Conservation (phyloP, 2,888 invertebrate species). For the Drosophila meridiana region DNA sequence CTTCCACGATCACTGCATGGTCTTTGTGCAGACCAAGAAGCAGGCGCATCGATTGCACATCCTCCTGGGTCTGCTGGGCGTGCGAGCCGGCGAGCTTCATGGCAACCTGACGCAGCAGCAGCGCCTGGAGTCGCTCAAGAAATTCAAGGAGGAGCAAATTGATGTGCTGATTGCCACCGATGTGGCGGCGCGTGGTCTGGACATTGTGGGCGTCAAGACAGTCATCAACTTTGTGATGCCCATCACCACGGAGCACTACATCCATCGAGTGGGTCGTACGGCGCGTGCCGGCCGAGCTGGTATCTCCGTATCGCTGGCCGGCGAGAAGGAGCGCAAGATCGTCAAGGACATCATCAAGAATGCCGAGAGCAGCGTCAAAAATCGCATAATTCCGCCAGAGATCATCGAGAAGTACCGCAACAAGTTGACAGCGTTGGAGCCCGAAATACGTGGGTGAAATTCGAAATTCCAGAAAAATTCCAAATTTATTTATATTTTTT, state of each 20-base stretch:
- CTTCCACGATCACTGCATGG: conserved; percentile 95
- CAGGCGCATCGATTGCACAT: conserved; percentile 98
- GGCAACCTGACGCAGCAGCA: conserved; percentile 98
- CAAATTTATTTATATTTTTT: not conserved
- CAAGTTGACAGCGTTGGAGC: conserved; percentile 90
- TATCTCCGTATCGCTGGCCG: conserved; percentile 96
- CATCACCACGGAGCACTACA: conserved; percentile 96
- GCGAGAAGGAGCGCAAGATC: conserved; percentile 95
- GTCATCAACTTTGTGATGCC: conserved; percentile 99
- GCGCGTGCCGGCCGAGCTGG: conserved; percentile 97
- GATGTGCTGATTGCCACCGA: conserved; percentile 97
- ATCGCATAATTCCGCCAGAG: conserved; percentile 93
- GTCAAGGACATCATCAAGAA: conserved; percentile 96
- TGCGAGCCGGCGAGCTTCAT: conserved; percentile 95
- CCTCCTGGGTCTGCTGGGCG: conserved; percentile 94
- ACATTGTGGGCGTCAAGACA: conserved; percentile 98
- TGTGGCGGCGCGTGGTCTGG: conserved; percentile 95
- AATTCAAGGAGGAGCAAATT: conserved; percentile 93
- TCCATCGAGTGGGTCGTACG: conserved; percentile 97
- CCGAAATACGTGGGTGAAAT: conserved; percentile 88
- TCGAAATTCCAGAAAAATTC: not conserved
- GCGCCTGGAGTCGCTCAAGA: conserved; percentile 94
- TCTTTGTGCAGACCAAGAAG: conserved; percentile 98
- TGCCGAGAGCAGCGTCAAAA: conserved; percentile 94
- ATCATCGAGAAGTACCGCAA: conserved; percentile 94